Percentiles rank a stretch among this genome's conserved stretches.
Conservation (phyloP, 1,140 invertebrate genomes). For the Drosophila subpulchrella region DNA sequence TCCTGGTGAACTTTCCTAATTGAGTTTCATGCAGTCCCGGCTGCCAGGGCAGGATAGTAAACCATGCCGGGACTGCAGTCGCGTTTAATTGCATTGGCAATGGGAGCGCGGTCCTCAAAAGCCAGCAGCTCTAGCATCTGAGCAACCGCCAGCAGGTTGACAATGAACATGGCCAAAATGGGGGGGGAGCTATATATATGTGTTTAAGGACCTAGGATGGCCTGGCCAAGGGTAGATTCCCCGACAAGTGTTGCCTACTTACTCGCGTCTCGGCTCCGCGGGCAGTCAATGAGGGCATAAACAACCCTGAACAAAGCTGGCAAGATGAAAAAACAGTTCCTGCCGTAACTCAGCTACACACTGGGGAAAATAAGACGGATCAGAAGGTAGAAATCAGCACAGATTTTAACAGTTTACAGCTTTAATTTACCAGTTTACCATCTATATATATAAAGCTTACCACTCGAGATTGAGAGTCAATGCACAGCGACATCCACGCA, state of each 20-base stretch:
- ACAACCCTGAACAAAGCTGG: conserved; percentile 16
- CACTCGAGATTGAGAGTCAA: too few species aligned
- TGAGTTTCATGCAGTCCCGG: conserved; percentile 65
- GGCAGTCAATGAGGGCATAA: conserved; percentile 44
- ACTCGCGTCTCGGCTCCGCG: conserved; percentile 11
- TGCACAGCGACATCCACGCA: too few species aligned
- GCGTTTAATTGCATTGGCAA: conserved; percentile 77
- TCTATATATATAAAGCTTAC: too few species aligned
- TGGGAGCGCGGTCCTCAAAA: conserved; percentile 50
- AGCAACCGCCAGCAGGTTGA: conserved; percentile 32
- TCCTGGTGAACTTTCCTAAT: conserved; percentile 64
- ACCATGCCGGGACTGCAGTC: conserved; percentile 46
- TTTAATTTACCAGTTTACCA: too few species aligned
- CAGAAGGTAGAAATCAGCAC: background rate
- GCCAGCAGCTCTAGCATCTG: conserved; percentile 28
- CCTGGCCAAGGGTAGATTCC: background rate
- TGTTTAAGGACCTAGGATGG: background rate
- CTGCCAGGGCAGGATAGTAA: conserved; percentile 35
- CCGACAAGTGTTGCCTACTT: conserved; percentile 51
- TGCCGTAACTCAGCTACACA: conserved; percentile 17
- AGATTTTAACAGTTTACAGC: background rate
- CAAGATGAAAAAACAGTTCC: conserved; percentile 5
- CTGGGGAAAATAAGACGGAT: background rate
- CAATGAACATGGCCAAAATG: conserved; percentile 25
- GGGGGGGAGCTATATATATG: background rate